These are phyloP conservation scores for Erebia ligea DNA, from an alignment of 2,888 invertebrate genomes.

Conservation along the genomic window DNA sequence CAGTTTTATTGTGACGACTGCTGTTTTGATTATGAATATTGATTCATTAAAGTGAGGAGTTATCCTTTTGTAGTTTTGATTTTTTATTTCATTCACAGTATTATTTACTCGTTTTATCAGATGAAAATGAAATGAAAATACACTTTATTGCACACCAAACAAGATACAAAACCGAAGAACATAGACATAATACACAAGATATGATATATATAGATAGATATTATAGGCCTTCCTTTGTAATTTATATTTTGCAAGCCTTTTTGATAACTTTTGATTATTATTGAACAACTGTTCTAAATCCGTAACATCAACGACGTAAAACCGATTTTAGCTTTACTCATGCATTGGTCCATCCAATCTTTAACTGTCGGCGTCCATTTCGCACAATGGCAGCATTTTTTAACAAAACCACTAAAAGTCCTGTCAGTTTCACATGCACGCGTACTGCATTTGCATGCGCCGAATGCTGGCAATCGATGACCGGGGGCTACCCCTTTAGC, in stretches of 20 bases:
- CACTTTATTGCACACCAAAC: too few relatives aligned
- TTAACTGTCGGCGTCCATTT: conserved; percentile 11
- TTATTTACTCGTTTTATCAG: too few relatives aligned
- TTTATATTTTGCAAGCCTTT: too few relatives aligned
- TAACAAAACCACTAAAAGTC: conserved; percentile 36
- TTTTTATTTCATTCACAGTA: not conserved
- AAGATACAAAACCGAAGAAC: too few relatives aligned
- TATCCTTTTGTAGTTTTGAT: not conserved
- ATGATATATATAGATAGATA: too few relatives aligned
- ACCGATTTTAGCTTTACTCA: not conserved
- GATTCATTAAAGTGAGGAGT: not conserved
- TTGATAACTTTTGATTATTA: too few relatives aligned
- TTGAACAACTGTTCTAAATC: not conserved
- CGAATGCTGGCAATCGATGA: conserved; percentile 50
- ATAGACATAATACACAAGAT: too few relatives aligned
- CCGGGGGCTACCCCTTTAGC: conserved; percentile 28
- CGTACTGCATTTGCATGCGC: conserved; percentile 68
- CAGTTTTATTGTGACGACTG: not conserved
- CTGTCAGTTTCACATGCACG: conserved; percentile 40
- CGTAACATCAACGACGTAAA: not conserved
- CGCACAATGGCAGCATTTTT: conserved; percentile 16
- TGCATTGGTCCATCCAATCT: not conserved
- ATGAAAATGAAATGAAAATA: too few relatives aligned
- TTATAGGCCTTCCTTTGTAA: too few relatives aligned
- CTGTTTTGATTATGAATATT: not conserved